These are phyloP conservation scores for Drosophila littoralis DNA, from an alignment of 1,140 invertebrate species.

Conservation along the genomic window DNA sequence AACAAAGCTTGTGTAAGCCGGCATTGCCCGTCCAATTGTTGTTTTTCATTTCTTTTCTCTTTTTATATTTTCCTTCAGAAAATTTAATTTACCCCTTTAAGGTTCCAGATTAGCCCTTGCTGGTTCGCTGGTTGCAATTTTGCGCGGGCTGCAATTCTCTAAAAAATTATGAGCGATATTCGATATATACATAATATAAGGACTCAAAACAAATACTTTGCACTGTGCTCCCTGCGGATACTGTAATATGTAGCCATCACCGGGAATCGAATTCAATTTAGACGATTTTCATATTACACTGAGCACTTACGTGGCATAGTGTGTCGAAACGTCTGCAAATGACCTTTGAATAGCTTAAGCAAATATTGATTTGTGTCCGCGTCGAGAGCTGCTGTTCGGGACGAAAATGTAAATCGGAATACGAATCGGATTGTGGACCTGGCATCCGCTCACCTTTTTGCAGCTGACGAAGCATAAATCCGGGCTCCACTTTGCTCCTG, in stretches of 20 bases:
- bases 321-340: constrained; percentile 47
- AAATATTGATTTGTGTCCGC: constrained; percentile 64
- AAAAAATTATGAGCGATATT: too few species aligned
- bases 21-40: too few species aligned
- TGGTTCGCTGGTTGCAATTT: too few species aligned
- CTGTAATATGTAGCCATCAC: not conserved
- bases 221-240: not conserved
- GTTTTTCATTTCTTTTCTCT: too few species aligned
- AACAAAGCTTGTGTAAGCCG: too few species aligned
- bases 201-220: constrained; percentile 1
- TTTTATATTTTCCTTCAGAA: too few species aligned
- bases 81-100: too few species aligned
- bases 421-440: constrained; percentile 11
- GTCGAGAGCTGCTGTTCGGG: not conserved
- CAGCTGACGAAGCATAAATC: constrained; percentile 38
- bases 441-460: constrained; percentile 39
- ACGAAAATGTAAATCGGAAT: not conserved
- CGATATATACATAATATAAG: too few species aligned
- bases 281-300: constrained; percentile 48
- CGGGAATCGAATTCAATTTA: constrained; percentile 46
- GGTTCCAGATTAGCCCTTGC: too few species aligned
- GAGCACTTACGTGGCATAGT: constrained; percentile 1
- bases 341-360: constrained; percentile 56
- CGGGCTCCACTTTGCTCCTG: constrained; percentile 14
- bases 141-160: too few species aligned